Percentiles rank a stretch among this genome's conserved stretches.
Evolutionary conservation across 2,888 invertebrate species (phyloP).

Genomic region (Scaptomyza tumidula): DNA sequence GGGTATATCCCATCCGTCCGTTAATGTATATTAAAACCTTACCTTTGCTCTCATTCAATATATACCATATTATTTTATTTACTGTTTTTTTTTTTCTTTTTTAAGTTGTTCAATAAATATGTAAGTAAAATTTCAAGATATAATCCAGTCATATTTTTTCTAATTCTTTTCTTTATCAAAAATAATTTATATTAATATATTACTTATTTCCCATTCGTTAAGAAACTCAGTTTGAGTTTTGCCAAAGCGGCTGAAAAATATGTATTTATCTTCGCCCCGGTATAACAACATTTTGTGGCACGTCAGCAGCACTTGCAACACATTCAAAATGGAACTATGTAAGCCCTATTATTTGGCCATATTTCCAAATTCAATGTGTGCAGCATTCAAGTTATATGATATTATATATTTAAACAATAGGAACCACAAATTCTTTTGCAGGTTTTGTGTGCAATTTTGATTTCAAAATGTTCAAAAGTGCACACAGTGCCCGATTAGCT

Average conservation of each 20-base stretch:
- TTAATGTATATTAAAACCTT: slow-evolving; percentile 80
- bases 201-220: slow-evolving; percentile 15
- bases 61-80: slow-evolving; percentile 33
- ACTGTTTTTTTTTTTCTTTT: slow-evolving; percentile 11
- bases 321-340: slow-evolving; percentile 32
- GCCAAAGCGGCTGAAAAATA: slow-evolving; percentile 19
- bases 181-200: slow-evolving; percentile 6
- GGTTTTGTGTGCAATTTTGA: slow-evolving; percentile 12
- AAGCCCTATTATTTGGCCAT: not conserved
- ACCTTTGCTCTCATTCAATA: slow-evolving; percentile 76
- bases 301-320: slow-evolving; percentile 73
- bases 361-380: slow-evolving; percentile 37
- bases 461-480: slow-evolving; percentile 4
- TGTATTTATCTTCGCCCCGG: slow-evolving; percentile 36
- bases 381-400: slow-evolving; percentile 6
- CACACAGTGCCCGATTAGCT: not conserved
- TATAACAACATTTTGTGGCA: slow-evolving; percentile 74
- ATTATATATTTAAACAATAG: slow-evolving; percentile 15
- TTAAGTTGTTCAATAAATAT: slow-evolving; percentile 30
- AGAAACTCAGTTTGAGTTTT: slow-evolving; percentile 1
- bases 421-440: slow-evolving; percentile 27
- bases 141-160: slow-evolving; percentile 20
- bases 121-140: slow-evolving; percentile 42
- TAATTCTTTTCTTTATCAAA: not conserved
- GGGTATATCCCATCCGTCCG: slow-evolving; percentile 79